Base-by-base conservation (phyloP, 2,113 vertebrate species). In the Pseudorhombus dupliciocellatus region DNA sequence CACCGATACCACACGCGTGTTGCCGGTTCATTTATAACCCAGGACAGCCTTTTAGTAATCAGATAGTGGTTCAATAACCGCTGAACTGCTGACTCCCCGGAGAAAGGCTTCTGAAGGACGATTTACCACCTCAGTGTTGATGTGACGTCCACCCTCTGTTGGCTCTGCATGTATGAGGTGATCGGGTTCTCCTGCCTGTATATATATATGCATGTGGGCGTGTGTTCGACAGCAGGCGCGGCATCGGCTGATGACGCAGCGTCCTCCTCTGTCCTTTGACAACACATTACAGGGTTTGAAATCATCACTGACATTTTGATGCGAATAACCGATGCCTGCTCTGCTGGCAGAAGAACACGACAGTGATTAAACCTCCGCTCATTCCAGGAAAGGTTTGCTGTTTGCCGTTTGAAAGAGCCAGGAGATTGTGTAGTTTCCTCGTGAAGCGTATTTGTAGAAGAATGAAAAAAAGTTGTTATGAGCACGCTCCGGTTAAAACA, bases 81-180 rank as follows among this genome's bases (percentile, higher is more conserved):
- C 84, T 88, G 85, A 89, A 88, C 86, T 85, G 82, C 87, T 84
- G 88, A 89, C 84, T 89, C 90, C 89, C 90, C 67, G 7, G 85
- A 87, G 21, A 84, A 84, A 79, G 51, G 57, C 79, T 86, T 87
- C 84, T 90, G 87, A 92, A 90, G 90, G 90, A 64, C 88, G 79
- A 90, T 92, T 92, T 92, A 87, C 87, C 87, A 88, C 82, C 88
- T 88, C 86, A 65, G 57, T 85, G 88, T 81, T 89, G 87, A 90
- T 87, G 85, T 88, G 84, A 88, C 83, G 82, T 77, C 77, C 86
- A 83, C 81, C 80, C 81, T 84, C 83, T 72, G 74, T 53, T 76
- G 80, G 75, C 68, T 60, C 55, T 78, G 73, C 73, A 85, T 68
- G 79, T 75, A n/a, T 48, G 55, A 67, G 52, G 64, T 0, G 24